Conservation (phyloP, 2,888 invertebrate species). For the Xestia xanthographa region DNA sequence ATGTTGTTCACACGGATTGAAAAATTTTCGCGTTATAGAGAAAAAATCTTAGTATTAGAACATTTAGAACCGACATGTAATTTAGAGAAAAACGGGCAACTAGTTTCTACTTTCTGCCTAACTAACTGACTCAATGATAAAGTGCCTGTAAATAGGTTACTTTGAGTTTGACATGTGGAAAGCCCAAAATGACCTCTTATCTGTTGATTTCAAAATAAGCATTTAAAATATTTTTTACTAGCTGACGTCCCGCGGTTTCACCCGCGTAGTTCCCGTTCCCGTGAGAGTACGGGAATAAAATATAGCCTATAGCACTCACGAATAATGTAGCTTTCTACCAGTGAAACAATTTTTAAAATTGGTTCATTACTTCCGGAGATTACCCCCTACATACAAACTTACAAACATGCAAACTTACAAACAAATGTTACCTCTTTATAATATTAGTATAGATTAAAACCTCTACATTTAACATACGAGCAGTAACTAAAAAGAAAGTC, state of each 20-base stretch:
- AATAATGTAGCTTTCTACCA: too few species aligned
- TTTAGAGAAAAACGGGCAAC: neutral
- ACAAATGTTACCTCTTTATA: too few species aligned
- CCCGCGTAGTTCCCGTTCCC: too few species aligned
- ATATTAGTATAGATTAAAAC: too few species aligned
- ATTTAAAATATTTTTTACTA: neutral
- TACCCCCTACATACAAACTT: too few species aligned
- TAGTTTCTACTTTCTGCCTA: neutral
- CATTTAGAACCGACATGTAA: neutral
- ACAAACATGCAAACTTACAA: too few species aligned
- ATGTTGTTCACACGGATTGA: neutral
- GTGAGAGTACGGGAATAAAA: too few species aligned
- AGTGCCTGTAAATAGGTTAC: neutral
- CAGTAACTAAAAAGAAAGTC: conserved; percentile 63
- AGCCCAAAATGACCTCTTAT: neutral
- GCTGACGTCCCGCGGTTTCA: too few species aligned
- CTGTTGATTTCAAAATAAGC: neutral
- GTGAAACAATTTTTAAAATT: too few species aligned
- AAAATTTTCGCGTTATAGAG: neutral
- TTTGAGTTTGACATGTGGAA: neutral
- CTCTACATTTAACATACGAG: conserved; percentile 7
- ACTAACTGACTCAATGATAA: neutral
- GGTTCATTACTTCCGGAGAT: too few species aligned
- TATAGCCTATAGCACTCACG: too few species aligned
- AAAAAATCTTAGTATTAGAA: neutral